Evolutionary conservation across 2,113 vertebrate genomes (phyloP).

Genomic region (Caranx ignobilis): DNA sequence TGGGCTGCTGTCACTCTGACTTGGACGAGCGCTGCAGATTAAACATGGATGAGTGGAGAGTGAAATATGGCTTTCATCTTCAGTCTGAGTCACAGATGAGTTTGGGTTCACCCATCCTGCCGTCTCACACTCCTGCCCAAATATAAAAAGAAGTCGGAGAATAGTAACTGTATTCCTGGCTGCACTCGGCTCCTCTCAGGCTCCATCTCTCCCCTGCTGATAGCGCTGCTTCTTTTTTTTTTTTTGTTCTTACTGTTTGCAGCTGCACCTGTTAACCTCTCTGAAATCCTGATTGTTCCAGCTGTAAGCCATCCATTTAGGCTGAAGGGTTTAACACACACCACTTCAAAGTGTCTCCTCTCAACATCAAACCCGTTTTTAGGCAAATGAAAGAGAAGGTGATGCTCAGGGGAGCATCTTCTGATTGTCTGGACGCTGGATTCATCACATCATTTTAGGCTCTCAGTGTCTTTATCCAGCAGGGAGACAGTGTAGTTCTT

Average conservation of each 20-base stretch:
- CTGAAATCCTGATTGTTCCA: constrained; percentile 18
- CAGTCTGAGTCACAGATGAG: background rate
- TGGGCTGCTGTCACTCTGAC: background rate
- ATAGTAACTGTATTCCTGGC: background rate
- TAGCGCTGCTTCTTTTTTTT: background rate
- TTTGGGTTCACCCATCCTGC: background rate
- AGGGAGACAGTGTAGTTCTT: no score
- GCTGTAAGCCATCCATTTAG: constrained; percentile 15
- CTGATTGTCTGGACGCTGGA: background rate
- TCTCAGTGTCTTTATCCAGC: background rate
- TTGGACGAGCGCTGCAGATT: background rate
- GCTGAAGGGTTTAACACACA: background rate
- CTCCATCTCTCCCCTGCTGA: constrained; percentile 5
- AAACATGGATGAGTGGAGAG: background rate
- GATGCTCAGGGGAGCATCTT: background rate
- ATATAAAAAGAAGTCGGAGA: background rate
- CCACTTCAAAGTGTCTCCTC: background rate
- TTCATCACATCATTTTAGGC: background rate
- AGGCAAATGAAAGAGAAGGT: background rate
- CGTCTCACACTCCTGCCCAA: background rate
- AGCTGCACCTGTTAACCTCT: constrained; percentile 24
- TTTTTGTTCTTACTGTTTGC: constrained; percentile 10
- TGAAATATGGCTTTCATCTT: constrained; percentile 21
- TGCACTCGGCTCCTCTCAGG: constrained; percentile 16
- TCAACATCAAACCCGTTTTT: background rate